A percentile compares a stretch with the other conserved stretches of the same genome.
These are phyloP conservation scores for Pao palembangensis DNA, from an alignment of 2,113 vertebrate genomes.

Conservation along the genomic window DNA sequence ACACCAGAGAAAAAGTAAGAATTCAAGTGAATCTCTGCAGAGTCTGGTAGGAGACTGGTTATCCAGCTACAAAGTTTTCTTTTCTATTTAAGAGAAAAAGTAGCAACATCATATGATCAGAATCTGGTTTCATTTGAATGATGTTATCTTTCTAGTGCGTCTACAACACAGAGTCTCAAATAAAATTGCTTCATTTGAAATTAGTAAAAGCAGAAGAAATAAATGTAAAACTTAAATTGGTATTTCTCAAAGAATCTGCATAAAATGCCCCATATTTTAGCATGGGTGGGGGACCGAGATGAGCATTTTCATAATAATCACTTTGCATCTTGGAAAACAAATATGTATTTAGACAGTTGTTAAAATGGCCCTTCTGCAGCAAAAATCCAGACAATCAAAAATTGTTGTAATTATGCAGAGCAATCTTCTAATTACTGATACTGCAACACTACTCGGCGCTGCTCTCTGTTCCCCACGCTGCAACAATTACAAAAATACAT, in stretches of 20 bases:
- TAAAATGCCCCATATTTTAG: conserved; percentile 34
- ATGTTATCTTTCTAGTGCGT: not conserved
- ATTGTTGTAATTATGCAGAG: conserved; percentile 94
- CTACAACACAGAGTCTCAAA: conserved; percentile 9
- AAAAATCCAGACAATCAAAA: conserved; percentile 96
- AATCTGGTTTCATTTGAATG: too few species aligned
- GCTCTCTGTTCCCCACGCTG: conserved; percentile 80
- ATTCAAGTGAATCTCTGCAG: not conserved
- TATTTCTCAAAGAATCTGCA: conserved; percentile 71
- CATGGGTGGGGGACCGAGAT: conserved; percentile 73
- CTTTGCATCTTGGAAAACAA: conserved; percentile 89
- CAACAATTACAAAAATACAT: conserved; percentile 96
- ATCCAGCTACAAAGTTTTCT: not conserved
- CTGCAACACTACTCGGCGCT: conserved; percentile 89
- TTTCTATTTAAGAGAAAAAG: not conserved
- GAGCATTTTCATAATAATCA: conserved; percentile 92
- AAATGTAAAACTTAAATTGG: conserved; percentile 83
- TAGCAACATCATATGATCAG: not conserved
- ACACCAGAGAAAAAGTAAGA: conserved; percentile 4
- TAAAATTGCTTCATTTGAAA: conserved; percentile 28
- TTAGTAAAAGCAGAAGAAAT: conserved; percentile 44
- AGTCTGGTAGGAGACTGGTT: not conserved
- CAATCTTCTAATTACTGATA: conserved; percentile 96
- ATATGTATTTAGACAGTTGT: conserved; percentile 87
- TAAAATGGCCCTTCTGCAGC: conserved; percentile 83